Conservation (phyloP, 2,113 vertebrate species). For the Astatoreochromis straeleni region DNA sequence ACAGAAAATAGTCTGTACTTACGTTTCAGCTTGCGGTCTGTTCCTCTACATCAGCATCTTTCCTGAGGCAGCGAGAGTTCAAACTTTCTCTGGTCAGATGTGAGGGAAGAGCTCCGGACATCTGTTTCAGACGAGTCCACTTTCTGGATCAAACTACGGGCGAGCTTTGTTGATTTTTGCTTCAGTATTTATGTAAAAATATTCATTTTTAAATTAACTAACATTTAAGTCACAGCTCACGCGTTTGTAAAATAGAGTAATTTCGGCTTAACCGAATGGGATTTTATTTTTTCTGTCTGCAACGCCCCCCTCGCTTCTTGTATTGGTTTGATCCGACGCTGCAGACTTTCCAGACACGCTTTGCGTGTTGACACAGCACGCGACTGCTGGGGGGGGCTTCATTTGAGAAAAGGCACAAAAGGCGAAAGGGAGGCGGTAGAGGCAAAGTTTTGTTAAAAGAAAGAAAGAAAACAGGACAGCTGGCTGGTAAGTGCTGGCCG, state of each 20-base stretch:
- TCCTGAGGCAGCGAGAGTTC: background rate
- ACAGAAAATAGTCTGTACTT: background rate
- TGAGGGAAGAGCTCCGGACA: conserved; percentile 21
- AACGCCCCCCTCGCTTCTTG: background rate
- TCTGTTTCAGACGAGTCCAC: conserved; percentile 39
- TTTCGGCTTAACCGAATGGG: fast-evolving
- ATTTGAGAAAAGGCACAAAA: background rate
- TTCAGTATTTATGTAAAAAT: background rate
- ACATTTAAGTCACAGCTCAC: fast-evolving
- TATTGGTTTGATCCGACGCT: conserved; percentile 39
- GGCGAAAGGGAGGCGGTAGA: background rate
- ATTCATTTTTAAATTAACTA: background rate
- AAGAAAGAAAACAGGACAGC: conserved; percentile 47
- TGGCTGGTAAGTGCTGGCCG: conserved; percentile 35
- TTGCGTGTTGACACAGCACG: conserved; percentile 38
- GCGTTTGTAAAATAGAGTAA: fast-evolving
- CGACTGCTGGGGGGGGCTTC: conserved; percentile 15
- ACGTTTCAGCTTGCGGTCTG: background rate
- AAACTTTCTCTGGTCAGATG: conserved; percentile 41
- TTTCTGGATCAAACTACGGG: background rate
- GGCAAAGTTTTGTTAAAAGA: background rate
- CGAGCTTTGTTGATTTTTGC: fast-evolving
- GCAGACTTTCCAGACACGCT: conserved; percentile 35
- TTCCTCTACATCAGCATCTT: conserved; percentile 35
- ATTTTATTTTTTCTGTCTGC: fast-evolving